Evolutionary conservation across 2,888 invertebrate genomes (phyloP), one percentile per base, ranked within the genome.

Genomic region (Protodeltote pygarga): DNA sequence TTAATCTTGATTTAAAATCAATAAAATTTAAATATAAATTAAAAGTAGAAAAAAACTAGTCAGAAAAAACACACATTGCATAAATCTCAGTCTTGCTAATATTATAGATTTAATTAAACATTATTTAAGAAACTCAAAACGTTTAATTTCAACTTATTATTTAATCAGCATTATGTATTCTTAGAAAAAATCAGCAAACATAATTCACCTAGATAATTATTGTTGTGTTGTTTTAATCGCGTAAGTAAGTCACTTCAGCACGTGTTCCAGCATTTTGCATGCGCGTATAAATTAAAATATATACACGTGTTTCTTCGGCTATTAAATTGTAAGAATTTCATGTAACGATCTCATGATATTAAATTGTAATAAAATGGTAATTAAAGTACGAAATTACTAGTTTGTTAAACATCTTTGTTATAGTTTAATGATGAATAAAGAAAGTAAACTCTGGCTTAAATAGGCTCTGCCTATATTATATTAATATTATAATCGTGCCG

Each of bases 251-350:
- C 21, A 31, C 9, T 14, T 3, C 11, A 34, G 48, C 57, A 54
- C 57, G 57, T 62, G 57, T 54, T 32, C 14, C 1, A 15, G 10
- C 19, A 19, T 21, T 53, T 53, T 29, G 14, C 40, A 38, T 46
- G 37, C 46, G 23, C 37, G 23, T 15, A 31, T 38, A 5, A 41
- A 44, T 52, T 32, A 34, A 39, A 54, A 29, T 17, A 54, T 46
- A 62, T 29, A 27, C 62, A 58, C 48, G 55, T 61, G 62, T 27
- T 14, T 34, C 33, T 29, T 46, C 37, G 25, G 37, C 19, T 54
- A 53, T 61, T 27, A 25, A 21, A 3, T 61, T 20, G 29, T 4
- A 1, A 5, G 37, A 47, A 46, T 31, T 54, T 27, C 2, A 9
- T 35, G 55, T 38, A 35, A 62, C 23, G 23, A 57, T 3, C 27